Evolutionary conservation across 2,113 vertebrate genomes (phyloP), one percentile per base, ranked within the genome.

Genomic region (Sinocyclocheilus rhinocerous): DNA sequence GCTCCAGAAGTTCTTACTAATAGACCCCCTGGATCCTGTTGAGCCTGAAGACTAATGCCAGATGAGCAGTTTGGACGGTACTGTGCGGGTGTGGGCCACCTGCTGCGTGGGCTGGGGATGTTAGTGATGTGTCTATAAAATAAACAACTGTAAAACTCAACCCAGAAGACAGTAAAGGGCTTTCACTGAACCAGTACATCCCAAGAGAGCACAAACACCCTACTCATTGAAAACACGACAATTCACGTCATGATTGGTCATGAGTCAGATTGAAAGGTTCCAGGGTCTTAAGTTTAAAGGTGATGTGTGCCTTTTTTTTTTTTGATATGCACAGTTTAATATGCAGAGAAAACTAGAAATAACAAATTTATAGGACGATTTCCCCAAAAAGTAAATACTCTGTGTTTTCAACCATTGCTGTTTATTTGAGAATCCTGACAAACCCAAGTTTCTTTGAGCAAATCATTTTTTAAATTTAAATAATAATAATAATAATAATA

Each of bases 31-130:
- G 81, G 61, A 75, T 89, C 59, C 29, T 48, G 12, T 73, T 59
- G 78, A 80, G 72, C 33, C 63, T 89, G 89, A 91, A 92, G 89
- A 87, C 90, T 77, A 55, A 63, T 65, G 81, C 63, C 87, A 52
- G 83, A 83, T 79, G 36, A 86, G 83, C 13, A 81, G 76, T 33
- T 88, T 86, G 88, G 87, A 70, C 76, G 83, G 76, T 81, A 90
- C 78, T 29, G 80, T 57, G 63, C 22, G 57, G 82, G 86, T 69
- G 86, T 76, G 65, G 63, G 70, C 20, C 16, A 29, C 42, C 65
- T 22, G 55, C 13, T 48, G 72, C 22, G 69, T 85, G 86, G 76
- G 82, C 76, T 55, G 48, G 86, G 76, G 82, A 85, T 45, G 57
- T 80, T 4, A 29, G 75, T 88, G 76, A 88, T 80, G 76, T 24